Conservation (phyloP, 2,113 vertebrate species). For the Cyanoliseus patagonus region DNA sequence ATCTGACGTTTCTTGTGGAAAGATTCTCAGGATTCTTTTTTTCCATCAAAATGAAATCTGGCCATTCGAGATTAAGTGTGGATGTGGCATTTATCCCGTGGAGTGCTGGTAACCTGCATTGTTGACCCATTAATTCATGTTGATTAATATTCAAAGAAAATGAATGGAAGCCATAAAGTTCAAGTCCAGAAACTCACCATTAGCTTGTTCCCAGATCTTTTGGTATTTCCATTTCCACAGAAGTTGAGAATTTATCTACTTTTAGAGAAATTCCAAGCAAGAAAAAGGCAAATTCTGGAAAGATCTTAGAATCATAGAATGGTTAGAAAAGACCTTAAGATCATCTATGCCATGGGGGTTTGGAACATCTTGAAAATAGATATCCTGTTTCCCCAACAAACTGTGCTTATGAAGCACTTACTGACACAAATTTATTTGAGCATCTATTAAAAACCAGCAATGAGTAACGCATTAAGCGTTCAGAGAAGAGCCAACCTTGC, state of each 20-base stretch:
- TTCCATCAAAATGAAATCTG: not conserved
- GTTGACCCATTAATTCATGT: fast-evolving
- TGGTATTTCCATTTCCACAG: fast-evolving
- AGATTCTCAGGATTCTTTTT: not conserved
- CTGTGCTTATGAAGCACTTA: not conserved
- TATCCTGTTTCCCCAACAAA: not conserved
- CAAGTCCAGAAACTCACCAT: not conserved
- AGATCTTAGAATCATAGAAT: not conserved
- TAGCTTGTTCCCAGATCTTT: not conserved
- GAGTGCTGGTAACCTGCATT: fast-evolving
- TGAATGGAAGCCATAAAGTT: not conserved
- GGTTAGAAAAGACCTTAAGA: not conserved
- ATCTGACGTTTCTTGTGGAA: fast-evolving
- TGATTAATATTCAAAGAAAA: not conserved
- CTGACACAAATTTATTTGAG: not conserved
- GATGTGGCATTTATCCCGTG: fast-evolving
- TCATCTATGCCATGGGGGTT: not conserved
- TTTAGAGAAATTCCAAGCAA: not conserved
- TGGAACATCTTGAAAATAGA: not conserved
- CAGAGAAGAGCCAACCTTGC: not conserved
- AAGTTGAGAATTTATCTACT: not conserved
- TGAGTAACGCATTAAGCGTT: fast-evolving
- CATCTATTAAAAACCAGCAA: not conserved
- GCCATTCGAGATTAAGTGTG: fast-evolving
- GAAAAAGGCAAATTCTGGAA: not conserved